Evolutionary conservation across 2,113 vertebrate species (phyloP).

Genomic region (Promerops cafer): DNA sequence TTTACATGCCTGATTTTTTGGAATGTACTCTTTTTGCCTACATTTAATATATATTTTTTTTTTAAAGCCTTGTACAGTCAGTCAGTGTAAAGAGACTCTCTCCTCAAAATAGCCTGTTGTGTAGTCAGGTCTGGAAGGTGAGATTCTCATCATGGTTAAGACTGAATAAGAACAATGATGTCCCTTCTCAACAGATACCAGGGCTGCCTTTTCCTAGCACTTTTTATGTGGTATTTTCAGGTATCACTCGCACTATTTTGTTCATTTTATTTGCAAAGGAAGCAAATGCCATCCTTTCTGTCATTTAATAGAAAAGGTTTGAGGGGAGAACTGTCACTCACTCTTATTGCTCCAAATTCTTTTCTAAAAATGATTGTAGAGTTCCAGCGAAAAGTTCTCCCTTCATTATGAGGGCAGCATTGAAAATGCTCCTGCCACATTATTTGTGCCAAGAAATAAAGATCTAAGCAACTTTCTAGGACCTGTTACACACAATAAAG

Average conservation of each 20-base stretch:
- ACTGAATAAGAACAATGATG: neutral
- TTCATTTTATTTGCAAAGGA: conserved; percentile 46
- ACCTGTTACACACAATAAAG: conserved; percentile 14
- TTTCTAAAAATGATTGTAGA: conserved; percentile 32
- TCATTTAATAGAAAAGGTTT: conserved; percentile 7
- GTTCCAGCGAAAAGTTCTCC: conserved; percentile 21
- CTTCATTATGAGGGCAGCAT: conserved; percentile 31
- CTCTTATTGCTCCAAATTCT: conserved; percentile 20
- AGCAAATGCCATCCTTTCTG: conserved; percentile 35
- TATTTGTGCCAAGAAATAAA: conserved; percentile 50
- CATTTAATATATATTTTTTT: neutral
- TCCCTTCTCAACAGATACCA: neutral
- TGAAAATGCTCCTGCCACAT: conserved; percentile 21
- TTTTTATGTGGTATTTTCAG: neutral
- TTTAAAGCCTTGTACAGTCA: neutral
- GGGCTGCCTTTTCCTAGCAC: neutral
- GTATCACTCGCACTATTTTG: neutral
- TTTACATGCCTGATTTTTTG: neutral
- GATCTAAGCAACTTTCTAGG: conserved; percentile 36
- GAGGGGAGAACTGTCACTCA: conserved; percentile 46
- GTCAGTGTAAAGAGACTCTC: neutral
- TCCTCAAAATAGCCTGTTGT: neutral
- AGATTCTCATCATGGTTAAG: neutral
- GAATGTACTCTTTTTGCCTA: neutral
- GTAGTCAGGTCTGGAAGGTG: neutral